These are phyloP conservation scores for Halictus quadricinctus DNA, from an alignment of 2,888 invertebrate species.

Conservation along the genomic window DNA sequence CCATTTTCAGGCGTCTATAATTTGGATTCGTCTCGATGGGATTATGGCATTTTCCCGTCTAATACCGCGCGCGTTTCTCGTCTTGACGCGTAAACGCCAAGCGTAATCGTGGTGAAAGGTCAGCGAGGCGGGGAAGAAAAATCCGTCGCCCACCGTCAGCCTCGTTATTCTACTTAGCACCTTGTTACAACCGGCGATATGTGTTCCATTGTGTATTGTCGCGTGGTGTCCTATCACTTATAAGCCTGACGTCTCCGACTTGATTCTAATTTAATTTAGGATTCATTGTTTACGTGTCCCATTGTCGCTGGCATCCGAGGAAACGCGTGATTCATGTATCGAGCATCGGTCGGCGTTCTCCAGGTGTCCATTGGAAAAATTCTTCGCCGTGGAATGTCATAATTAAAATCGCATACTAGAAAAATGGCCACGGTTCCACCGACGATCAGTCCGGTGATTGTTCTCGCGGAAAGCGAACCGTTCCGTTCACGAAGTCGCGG, in stretches of 20 bases:
- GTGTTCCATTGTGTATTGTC: conserved; percentile 73
- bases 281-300: conserved; percentile 67
- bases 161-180: conserved; percentile 73
- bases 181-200: conserved; percentile 72
- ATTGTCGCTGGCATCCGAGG: conserved; percentile 53
- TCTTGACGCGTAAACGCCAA: conserved; percentile 61
- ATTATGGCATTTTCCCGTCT: conserved; percentile 43
- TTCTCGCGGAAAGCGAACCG: conserved; percentile 15
- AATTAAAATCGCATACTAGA: not conserved
- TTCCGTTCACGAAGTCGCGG: conserved; percentile 18
- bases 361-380: not conserved
- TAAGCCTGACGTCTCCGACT: conserved; percentile 57
- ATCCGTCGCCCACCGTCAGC: conserved; percentile 72
- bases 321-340: conserved; percentile 53
- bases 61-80: conserved; percentile 53
- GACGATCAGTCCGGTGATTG: not conserved
- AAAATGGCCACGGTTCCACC: not conserved
- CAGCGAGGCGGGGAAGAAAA: conserved; percentile 70
- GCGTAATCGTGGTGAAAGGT: conserved; percentile 74
- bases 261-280: conserved; percentile 70
- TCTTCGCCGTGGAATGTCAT: not conserved
- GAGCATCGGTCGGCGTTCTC: conserved; percentile 32
- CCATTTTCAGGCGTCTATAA: not conserved
- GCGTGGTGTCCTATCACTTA: conserved; percentile 60
- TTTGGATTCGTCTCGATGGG: conserved; percentile 29